A percentile compares a stretch with the other conserved stretches of the same genome.
Evolutionary conservation across 2,797 vertebrate genomes (phyloP).

Genomic region (Lithobates sylvaticus): DNA sequence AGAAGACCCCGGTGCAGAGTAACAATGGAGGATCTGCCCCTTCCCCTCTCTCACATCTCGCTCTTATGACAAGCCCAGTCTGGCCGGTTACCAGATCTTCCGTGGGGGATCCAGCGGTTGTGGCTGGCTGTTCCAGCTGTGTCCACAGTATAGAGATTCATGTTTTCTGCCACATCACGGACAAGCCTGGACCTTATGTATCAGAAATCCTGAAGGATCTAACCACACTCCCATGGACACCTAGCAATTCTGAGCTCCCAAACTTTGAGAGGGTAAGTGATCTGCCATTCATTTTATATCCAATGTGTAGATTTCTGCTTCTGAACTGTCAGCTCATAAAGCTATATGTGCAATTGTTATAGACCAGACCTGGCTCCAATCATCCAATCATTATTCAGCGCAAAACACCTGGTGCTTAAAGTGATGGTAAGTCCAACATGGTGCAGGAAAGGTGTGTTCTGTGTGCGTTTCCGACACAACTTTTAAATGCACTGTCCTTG

Average conservation of each 20-base stretch:
- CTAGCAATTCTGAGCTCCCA: background rate
- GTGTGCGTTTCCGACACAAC: too few species aligned
- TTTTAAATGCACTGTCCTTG: too few species aligned
- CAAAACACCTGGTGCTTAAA: too few species aligned
- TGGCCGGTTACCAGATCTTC: background rate
- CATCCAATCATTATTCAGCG: too few species aligned
- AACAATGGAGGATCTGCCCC: background rate
- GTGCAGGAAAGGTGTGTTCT: too few species aligned
- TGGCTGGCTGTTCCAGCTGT: background rate
- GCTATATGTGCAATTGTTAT: background rate
- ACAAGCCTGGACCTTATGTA: background rate
- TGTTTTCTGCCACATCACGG: slow-evolving; percentile 54
- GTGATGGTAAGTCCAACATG: too few species aligned
- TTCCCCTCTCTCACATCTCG: background rate
- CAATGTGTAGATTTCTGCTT: background rate
- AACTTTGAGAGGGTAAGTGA: slow-evolving; percentile 22
- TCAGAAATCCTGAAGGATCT: background rate
- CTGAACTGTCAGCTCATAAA: background rate
- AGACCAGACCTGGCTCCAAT: background rate
- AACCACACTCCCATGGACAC: background rate
- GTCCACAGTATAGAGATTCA: background rate
- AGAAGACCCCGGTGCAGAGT: background rate
- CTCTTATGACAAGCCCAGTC: slow-evolving; percentile 30
- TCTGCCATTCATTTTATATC: too few species aligned
- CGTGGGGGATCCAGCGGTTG: background rate